A percentile compares a stretch with the other conserved stretches of the same genome.
phyloP scores from a whole-genome alignment of 2,888 invertebrate genomes.

The Spodoptera exigua region DNA sequence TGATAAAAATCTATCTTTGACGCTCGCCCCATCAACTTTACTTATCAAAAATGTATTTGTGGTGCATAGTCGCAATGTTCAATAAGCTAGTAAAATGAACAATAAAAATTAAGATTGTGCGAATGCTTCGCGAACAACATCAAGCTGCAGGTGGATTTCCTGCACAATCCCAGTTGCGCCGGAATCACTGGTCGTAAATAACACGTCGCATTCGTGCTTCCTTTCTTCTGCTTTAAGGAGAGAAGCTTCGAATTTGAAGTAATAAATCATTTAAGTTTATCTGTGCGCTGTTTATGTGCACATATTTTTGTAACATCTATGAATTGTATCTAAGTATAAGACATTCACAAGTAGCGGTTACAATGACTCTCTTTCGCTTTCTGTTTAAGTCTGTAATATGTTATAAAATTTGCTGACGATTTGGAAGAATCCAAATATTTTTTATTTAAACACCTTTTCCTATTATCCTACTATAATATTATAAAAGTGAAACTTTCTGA shows the following conservation, averaged over 20 bases:
- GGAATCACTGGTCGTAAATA: conserved; percentile 85
- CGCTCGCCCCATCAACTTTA: conserved; percentile 25
- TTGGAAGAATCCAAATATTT: too few species aligned
- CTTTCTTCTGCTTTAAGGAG: conserved; percentile 76
- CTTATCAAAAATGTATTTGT: conserved; percentile 9
- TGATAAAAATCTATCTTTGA: conserved; percentile 81
- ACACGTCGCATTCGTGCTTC: conserved; percentile 79
- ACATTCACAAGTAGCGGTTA: too few species aligned
- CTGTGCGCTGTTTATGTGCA: conserved; percentile 33
- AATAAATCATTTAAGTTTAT: conserved; percentile 66
- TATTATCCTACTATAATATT: too few species aligned
- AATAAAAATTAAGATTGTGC: conserved; percentile 55
- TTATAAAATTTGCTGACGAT: too few species aligned
- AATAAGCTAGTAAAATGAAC: conserved; percentile 46
- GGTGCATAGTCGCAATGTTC: conserved; percentile 18
- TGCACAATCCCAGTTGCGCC: conserved; percentile 74
- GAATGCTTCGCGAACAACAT: conserved; percentile 61
- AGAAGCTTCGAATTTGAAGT: conserved; percentile 71
- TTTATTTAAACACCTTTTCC: too few species aligned
- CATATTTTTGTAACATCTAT: conserved; percentile 9
- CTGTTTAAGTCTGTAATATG: too few species aligned
- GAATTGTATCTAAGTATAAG: too few species aligned
- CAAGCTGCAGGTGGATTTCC: conserved; percentile 76
- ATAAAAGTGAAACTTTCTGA: too few species aligned
- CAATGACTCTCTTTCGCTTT: too few species aligned